phyloP scores from a whole-genome alignment of 2,113 vertebrate species.

The Pygoscelis antarcticus region DNA sequence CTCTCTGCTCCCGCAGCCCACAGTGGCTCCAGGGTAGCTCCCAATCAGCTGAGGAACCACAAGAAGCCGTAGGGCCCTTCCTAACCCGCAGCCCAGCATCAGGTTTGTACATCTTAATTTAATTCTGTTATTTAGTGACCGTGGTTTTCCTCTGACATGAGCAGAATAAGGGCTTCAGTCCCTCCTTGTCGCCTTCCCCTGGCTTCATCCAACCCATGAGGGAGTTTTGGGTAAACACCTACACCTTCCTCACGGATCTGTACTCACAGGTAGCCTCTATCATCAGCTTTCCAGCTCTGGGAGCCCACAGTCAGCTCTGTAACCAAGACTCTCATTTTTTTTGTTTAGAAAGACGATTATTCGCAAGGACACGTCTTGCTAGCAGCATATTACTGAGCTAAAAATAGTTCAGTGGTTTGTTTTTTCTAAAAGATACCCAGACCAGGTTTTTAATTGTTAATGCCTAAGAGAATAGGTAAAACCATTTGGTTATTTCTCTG shows the following conservation, averaged over 20 bases:
- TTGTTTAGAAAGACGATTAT: neutral
- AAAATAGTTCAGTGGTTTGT: neutral
- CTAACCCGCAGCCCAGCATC: neutral
- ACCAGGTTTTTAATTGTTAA: neutral
- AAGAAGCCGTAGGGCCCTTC: accelerated
- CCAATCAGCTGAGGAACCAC: neutral
- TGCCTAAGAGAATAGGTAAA: neutral
- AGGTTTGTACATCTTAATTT: neutral
- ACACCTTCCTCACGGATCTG: neutral
- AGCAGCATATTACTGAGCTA: neutral
- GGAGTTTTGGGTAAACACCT: neutral
- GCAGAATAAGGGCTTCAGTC: neutral
- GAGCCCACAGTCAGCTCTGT: neutral
- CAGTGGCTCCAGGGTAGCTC: neutral
- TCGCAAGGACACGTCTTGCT: neutral
- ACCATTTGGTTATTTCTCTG: accelerated
- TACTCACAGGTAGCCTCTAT: neutral
- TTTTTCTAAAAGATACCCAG: neutral
- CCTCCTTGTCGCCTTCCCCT: neutral
- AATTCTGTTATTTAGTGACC: neutral
- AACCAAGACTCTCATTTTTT: neutral
- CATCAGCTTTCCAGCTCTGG: neutral
- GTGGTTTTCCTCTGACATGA: neutral
- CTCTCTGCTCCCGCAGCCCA: neutral
- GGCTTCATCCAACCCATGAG: neutral